Evolutionary conservation across 1,140 invertebrate species (phyloP).

Genomic region (Camponotus vicinus): DNA sequence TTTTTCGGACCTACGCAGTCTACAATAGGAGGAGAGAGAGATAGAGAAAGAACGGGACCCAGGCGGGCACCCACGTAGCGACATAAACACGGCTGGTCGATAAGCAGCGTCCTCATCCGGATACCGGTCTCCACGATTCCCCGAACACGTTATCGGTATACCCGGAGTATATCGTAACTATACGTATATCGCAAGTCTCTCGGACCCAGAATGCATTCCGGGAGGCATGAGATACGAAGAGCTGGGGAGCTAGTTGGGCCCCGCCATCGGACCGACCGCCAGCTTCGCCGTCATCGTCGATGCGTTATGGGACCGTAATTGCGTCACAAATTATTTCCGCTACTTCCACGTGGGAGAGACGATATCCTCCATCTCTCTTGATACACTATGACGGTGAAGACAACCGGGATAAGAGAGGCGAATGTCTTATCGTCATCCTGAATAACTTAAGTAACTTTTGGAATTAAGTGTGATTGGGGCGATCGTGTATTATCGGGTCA

Average conservation of each 20-base stretch:
- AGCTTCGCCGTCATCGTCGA: slow-evolving; percentile 47
- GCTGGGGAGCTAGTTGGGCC: slow-evolving; percentile 17
- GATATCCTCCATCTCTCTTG: slow-evolving; percentile 13
- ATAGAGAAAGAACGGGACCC: not conserved
- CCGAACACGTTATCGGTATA: slow-evolving; percentile 66
- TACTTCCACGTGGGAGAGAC: slow-evolving; percentile 48
- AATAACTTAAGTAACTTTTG: slow-evolving; percentile 52
- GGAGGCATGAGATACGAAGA: slow-evolving; percentile 55
- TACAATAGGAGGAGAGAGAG: too few species aligned
- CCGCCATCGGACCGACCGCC: not conserved
- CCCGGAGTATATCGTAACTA: slow-evolving; percentile 23
- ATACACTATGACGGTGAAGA: not conserved
- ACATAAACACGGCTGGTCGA: slow-evolving; percentile 63
- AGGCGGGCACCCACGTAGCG: slow-evolving; percentile 34
- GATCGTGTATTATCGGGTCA: slow-evolving; percentile 14
- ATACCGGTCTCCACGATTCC: slow-evolving; percentile 54
- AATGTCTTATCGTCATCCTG: slow-evolving; percentile 7
- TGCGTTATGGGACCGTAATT: slow-evolving; percentile 61
- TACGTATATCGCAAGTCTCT: slow-evolving; percentile 41
- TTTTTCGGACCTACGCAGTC: slow-evolving; percentile 26
- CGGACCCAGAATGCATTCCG: slow-evolving; percentile 19
- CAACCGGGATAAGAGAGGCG: not conserved
- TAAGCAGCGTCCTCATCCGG: slow-evolving; percentile 53
- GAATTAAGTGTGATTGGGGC: slow-evolving; percentile 17
- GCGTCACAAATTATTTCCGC: slow-evolving; percentile 56